Conservation (phyloP, 2,113 vertebrate species). For the Rhineura floridana region DNA sequence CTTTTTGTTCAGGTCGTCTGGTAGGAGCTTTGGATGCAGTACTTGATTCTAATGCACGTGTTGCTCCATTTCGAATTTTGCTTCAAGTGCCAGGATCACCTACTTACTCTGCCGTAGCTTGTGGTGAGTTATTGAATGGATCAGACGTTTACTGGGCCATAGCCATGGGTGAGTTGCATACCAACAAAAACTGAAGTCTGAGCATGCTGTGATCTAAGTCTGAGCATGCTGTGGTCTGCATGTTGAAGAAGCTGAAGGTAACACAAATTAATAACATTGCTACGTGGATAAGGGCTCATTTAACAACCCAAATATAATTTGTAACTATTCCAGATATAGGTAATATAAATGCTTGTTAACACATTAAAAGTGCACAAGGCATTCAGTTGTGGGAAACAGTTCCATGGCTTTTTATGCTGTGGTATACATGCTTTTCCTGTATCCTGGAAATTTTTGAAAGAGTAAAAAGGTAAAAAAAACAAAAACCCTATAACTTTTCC, state of each 20-base stretch:
- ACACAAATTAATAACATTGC: constrained; percentile 47
- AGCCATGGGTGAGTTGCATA: constrained; percentile 87
- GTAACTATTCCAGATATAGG: constrained; percentile 24
- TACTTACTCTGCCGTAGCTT: constrained; percentile 94
- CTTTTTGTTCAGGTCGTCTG: constrained; percentile 83
- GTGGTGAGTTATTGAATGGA: constrained; percentile 87
- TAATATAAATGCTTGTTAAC: background rate
- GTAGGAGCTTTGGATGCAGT: constrained; percentile 94
- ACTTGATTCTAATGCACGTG: constrained; percentile 91
- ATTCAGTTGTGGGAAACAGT: background rate
- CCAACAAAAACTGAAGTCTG: constrained; percentile 1
- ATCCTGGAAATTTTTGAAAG: background rate
- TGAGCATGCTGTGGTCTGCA: constrained; percentile 77
- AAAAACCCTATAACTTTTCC: background rate
- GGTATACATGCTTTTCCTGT: background rate
- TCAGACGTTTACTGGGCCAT: constrained; percentile 92
- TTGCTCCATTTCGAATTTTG: constrained; percentile 92
- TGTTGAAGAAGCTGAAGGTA: constrained; percentile 73
- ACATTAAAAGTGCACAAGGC: background rate
- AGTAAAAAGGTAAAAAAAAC: background rate
- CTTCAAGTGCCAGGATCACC: constrained; percentile 93
- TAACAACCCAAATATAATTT: constrained; percentile 51
- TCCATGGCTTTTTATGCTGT: background rate
- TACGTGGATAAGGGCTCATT: constrained; percentile 33
- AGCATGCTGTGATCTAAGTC: constrained; percentile 73